Evolutionary conservation across 2,797 vertebrate genomes (phyloP).

Genomic region (Euthynnus affinis): DNA sequence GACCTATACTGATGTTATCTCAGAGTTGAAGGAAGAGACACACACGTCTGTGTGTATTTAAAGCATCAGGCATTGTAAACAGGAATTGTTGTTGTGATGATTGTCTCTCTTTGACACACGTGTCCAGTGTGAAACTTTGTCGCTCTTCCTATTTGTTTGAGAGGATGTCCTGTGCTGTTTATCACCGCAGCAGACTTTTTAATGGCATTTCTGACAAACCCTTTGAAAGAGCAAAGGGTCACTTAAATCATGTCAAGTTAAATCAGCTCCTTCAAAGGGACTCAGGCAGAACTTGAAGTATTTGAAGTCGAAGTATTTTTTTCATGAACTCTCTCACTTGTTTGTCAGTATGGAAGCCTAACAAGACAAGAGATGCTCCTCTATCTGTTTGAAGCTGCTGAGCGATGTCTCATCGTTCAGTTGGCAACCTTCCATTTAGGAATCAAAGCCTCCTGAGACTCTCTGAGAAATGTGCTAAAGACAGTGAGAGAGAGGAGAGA

Average conservation of each 20-base stretch:
- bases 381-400: constrained; percentile 49
- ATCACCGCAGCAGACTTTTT: constrained; percentile 29
- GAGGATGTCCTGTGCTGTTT: constrained; percentile 76
- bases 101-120: constrained; percentile 36
- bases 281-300: not conserved
- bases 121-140: constrained; percentile 52
- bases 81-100: constrained; percentile 72
- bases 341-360: constrained; percentile 22
- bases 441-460: constrained; percentile 62
- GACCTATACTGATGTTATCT: constrained; percentile 58
- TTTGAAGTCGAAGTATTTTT: not conserved
- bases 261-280: constrained; percentile 4
- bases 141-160: constrained; percentile 59
- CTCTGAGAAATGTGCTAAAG: constrained; percentile 61
- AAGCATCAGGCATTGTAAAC: constrained; percentile 70
- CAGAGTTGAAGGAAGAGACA: constrained; percentile 60
- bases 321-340: constrained; percentile 16
- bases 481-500: constrained; percentile 50
- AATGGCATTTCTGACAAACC: constrained; percentile 1
- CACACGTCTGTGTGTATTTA: constrained; percentile 53
- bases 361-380: constrained; percentile 40
- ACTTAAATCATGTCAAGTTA: not conserved
- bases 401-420: constrained; percentile 51
- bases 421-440: constrained; percentile 53
- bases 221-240: constrained; percentile 6